Conservation (phyloP, 1,140 invertebrate species). For the Littorina saxatilis region DNA sequence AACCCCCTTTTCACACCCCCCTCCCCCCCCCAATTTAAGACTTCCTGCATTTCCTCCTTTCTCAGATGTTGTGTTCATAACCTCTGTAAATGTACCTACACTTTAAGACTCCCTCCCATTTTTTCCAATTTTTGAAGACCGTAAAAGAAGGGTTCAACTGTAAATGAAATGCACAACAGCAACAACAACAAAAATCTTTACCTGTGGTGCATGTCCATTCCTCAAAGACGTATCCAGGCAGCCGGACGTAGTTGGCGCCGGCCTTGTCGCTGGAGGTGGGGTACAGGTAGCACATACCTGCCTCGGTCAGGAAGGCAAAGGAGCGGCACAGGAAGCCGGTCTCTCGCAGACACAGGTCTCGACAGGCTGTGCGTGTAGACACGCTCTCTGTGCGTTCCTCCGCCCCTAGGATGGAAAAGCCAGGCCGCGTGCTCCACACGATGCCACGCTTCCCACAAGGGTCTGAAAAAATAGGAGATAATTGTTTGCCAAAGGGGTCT, state of each 20-base stretch:
- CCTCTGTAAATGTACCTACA: too few relatives aligned
- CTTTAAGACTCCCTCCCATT: too few relatives aligned
- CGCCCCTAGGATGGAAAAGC: slow-evolving; percentile 49
- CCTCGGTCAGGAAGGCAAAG: slow-evolving; percentile 45
- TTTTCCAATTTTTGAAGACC: too few relatives aligned
- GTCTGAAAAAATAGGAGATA: slow-evolving; percentile 27
- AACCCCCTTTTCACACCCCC: too few relatives aligned
- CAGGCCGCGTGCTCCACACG: slow-evolving; percentile 44
- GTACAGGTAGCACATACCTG: slow-evolving; percentile 52
- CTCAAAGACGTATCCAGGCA: slow-evolving; percentile 56
- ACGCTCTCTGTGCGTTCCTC: slow-evolving; percentile 33
- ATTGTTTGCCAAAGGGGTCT: too few relatives aligned
- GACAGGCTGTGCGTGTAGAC: slow-evolving; percentile 48
- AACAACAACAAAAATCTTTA: too few relatives aligned
- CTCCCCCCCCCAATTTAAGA: too few relatives aligned
- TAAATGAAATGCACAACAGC: too few relatives aligned
- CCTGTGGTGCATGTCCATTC: slow-evolving; percentile 59
- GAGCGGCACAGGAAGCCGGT: slow-evolving; percentile 58
- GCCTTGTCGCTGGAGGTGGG: slow-evolving; percentile 21
- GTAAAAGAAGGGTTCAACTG: too few relatives aligned
- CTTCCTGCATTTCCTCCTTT: too few relatives aligned
- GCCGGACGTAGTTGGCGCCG: slow-evolving; percentile 45
- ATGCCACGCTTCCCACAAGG: slow-evolving; percentile 57
- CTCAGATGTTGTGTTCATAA: too few relatives aligned
- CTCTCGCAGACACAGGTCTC: slow-evolving; percentile 53